Evolutionary conservation across 2,797 vertebrate species (phyloP).

Genomic region (Atherinosoma microstoma): DNA sequence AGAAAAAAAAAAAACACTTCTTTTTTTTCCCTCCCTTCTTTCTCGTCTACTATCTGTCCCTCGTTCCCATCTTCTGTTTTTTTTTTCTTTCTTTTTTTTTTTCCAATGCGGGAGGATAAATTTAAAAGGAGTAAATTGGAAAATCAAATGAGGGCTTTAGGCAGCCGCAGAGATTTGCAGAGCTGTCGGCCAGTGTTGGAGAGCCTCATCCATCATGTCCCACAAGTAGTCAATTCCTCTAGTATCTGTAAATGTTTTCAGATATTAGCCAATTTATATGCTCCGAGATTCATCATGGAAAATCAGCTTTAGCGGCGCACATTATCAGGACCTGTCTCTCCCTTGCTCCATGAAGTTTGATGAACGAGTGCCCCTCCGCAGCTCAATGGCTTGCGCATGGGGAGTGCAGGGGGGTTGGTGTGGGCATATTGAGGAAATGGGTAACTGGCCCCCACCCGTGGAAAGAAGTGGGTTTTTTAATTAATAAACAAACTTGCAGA

Average conservation of each 20-base stretch:
- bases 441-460: slow-evolving; percentile 38
- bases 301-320: slow-evolving; percentile 99
- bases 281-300: slow-evolving; percentile 99
- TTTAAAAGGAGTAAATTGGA: slow-evolving; percentile 99
- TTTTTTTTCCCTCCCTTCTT: not conserved
- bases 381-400: slow-evolving; percentile 93
- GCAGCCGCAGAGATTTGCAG: slow-evolving; percentile 99
- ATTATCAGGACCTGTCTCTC: slow-evolving; percentile 94
- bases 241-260: slow-evolving; percentile 99
- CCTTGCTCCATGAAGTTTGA: slow-evolving; percentile 99
- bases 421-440: slow-evolving; percentile 62
- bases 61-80: slow-evolving; percentile 52
- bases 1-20: slow-evolving; percentile 23
- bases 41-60: slow-evolving; percentile 33
- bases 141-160: slow-evolving; percentile 99
- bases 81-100: slow-evolving; percentile 43
- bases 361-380: slow-evolving; percentile 96
- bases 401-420: slow-evolving; percentile 35
- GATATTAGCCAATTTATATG: slow-evolving; percentile 99
- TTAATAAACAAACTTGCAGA: slow-evolving; percentile 99
- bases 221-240: slow-evolving; percentile 99
- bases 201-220: slow-evolving; percentile 99
- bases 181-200: slow-evolving; percentile 98
- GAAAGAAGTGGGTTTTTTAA: slow-evolving; percentile 91
- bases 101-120: slow-evolving; percentile 93